Conservation (phyloP, 2,888 invertebrate genomes). For the Pemphredon lugubris region DNA sequence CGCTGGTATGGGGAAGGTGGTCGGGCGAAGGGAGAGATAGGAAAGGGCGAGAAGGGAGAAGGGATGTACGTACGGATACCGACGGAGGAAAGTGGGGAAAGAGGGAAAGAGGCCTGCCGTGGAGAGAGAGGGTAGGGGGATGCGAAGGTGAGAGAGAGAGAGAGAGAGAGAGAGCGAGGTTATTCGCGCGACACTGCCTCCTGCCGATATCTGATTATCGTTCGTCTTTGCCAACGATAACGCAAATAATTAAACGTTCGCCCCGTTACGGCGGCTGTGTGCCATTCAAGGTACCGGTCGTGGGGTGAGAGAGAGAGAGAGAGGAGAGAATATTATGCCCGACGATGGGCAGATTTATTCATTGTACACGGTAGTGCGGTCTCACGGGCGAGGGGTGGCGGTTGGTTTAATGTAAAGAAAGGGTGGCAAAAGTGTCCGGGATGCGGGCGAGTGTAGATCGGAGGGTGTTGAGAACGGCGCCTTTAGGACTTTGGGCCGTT, state of each 20-base stretch:
- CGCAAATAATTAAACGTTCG: constrained; percentile 76
- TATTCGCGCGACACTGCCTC: constrained; percentile 70
- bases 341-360: no score
- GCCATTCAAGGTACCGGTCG: no score
- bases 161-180: constrained; percentile 35
- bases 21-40: neutral
- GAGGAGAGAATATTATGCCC: no score
- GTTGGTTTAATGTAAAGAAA: no score
- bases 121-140: neutral
- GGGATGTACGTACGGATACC: constrained; percentile 8
- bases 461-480: no score
- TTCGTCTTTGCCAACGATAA: constrained; percentile 75
- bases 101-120: no score
- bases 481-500: no score
- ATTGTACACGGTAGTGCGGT: no score
- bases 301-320: no score
- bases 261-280: neutral
- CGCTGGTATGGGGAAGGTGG: neutral
- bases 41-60: neutral
- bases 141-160: constrained; percentile 12
- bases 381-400: no score
- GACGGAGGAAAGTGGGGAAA: constrained; percentile 7
- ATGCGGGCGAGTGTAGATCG: no score
- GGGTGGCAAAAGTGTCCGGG: no score
- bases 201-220: constrained; percentile 79